Base-by-base conservation (phyloP, 1,140 invertebrate genomes). In the Sitophilus oryzae region DNA sequence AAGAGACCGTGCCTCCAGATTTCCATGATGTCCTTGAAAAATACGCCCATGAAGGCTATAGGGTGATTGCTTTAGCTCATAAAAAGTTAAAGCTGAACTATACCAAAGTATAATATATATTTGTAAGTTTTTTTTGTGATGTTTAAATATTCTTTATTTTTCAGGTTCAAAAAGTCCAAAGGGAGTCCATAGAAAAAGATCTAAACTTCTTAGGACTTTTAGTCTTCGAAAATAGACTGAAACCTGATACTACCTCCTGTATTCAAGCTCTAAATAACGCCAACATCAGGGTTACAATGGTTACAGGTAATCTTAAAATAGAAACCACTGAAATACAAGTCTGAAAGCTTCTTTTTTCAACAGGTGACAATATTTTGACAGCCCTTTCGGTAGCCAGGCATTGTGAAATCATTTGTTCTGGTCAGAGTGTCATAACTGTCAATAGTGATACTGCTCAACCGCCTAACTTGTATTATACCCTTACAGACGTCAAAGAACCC, bases 311-410 rank as follows among this genome's bases (percentile, higher is more conserved):
- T 42, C 41, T 52, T 51, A 14, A 45, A 20, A 18, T 40, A 11
- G 18, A 25, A 11, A 5, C 5, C 22, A 45, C 10, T 9, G 15
- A 20, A 25, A 45, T 21, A 20, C 25, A 4, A 5, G 11, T 30
- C 11, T 1, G 15, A 10, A 48, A 16, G 37, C 53, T 41, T 42
- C 1, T 23, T 46, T 47, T 11, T 71, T 73, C n/a, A n/a, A n/a
- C 62, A 88, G 93, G 94, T 48, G 96, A 99, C 71, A 99, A 99
- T 74, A 86, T 98, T 54, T 80, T 96, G 59, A 99, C 96, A 0
- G 96, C 96, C 0, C 78, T 97, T 1, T 95, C 92, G 73, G 96
- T 99, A 11, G 96, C 93, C 0, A 83, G 88, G 59, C 94, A 99
- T 69, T 98, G 96, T 74, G 89, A 89, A 3, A 96, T 99, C 71